Base-by-base conservation (phyloP, 2,113 vertebrate species). In the Calypte anna region DNA sequence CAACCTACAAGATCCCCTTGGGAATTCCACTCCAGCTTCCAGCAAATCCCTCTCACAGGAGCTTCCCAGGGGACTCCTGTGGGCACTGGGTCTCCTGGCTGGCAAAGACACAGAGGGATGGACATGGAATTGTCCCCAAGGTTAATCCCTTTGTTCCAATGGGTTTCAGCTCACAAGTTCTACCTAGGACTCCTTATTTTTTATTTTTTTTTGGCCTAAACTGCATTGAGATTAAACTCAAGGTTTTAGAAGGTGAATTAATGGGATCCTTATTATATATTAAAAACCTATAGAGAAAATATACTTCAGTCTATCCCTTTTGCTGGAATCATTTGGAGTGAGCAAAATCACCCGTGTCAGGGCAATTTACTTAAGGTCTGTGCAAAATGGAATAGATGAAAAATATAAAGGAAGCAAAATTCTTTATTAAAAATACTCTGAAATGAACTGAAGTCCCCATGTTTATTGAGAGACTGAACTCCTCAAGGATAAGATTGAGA, bases 401-500 rank as follows among this genome's bases (percentile, higher is more conserved):
- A 67, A 76, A 55, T 30, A 44, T 57, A 57, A 73, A 77, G 62
- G 36, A 81, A 88, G 46, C 8, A 77, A 55, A 82, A 36, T 51
- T 77, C 64, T 57, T 64, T 33, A 63, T 62, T 88, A 38, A 78
- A 85, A 88, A 69, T 72, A 76, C 69, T 62, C 48, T 82, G 38
- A 85, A 87, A 68, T n/a, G 51, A 87, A 77, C 83, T 6, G 24
- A 51, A 69, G 17, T n/a, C 48, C 66, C 83, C 40, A 7, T 59
- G 46, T 94, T 96, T 95, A 82, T 88, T 19, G 54, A 94, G 84
- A 94, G 63, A 66, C 8, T n/a, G 44, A 93, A 72, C 93, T 94
- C 96, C 95, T 96, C 81, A 87, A 95, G 93, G 95, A 97, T 93
- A 91, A 7, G 46, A 87, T 62, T 92, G 96, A 95, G 96, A 96